A percentile compares a stretch with the other conserved stretches of the same genome.
These are phyloP conservation scores for Eristalis arbustorum DNA, from an alignment of 2,888 invertebrate species.

Conservation along the genomic window DNA sequence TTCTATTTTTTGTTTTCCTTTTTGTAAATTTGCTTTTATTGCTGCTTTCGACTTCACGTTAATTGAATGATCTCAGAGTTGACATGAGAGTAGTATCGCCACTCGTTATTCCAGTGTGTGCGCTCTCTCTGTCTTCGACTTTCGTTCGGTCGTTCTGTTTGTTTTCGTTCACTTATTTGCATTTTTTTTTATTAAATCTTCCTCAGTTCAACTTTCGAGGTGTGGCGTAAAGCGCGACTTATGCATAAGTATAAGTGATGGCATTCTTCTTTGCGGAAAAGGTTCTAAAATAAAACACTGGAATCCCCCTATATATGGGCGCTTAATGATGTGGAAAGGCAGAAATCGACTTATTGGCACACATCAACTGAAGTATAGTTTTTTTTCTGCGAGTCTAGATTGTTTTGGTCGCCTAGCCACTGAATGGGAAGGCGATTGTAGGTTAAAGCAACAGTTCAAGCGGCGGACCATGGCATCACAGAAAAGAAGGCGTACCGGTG, in stretches of 20 bases:
- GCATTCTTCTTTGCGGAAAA: neutral
- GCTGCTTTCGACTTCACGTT: constrained; percentile 32
- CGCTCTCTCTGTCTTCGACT: neutral
- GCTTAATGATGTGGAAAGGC: constrained; percentile 63
- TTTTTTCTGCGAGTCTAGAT: constrained; percentile 38
- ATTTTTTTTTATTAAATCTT: constrained; percentile 59
- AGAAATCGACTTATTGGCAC: constrained; percentile 54
- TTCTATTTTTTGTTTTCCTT: neutral
- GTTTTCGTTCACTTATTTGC: constrained; percentile 16
- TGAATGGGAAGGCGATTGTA: neutral
- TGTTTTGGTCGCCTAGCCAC: neutral
- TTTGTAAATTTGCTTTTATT: neutral
- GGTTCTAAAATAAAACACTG: constrained; percentile 19
- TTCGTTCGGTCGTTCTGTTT: neutral
- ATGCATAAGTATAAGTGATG: neutral
- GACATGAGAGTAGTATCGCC: constrained; percentile 10
- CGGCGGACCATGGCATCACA: constrained; percentile 30
- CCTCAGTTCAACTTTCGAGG: constrained; percentile 50
- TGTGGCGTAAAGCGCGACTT: constrained; percentile 49
- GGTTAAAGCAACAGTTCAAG: constrained; percentile 17
- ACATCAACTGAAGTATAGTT: constrained; percentile 1
- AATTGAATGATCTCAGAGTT: constrained; percentile 64
- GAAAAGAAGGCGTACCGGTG: constrained; percentile 41
- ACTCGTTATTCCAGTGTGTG: constrained; percentile 11
- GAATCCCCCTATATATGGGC: constrained; percentile 44